Evolutionary conservation across 2,888 invertebrate species (phyloP).

Genomic region (Podabrus alpinus): DNA sequence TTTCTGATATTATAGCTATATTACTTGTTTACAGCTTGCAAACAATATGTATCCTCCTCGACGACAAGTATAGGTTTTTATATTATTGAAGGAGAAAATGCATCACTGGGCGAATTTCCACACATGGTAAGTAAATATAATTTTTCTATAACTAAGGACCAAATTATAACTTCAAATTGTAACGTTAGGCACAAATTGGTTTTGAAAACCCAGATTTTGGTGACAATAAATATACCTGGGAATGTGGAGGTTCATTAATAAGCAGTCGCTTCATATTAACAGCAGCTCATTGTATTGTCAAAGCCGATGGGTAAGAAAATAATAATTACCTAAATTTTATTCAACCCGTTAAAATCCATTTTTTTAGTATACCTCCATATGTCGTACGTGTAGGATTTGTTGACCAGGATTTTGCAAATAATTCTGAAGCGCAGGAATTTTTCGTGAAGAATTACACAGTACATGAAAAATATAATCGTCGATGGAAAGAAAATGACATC

Average conservation of each 20-base stretch:
- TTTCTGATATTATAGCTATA: no score
- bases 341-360: not conserved
- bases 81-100: not conserved
- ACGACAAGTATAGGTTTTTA: not conserved
- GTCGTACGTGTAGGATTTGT: constrained; percentile 46
- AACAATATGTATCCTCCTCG: not conserved
- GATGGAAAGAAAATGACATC: constrained; percentile 52
- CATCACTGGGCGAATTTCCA: not conserved
- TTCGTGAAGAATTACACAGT: constrained; percentile 44
- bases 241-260: constrained; percentile 63
- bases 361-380: constrained; percentile 15
- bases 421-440: constrained; percentile 41
- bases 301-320: constrained; percentile 11
- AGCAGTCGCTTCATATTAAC: constrained; percentile 60
- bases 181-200: not conserved
- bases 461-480: constrained; percentile 49
- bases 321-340: not conserved
- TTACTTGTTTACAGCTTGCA: not conserved
- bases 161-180: not conserved
- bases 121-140: not conserved
- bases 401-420: constrained; percentile 41
- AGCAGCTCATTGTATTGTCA: constrained; percentile 63
- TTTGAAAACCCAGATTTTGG: not conserved
- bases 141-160: not conserved
- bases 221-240: constrained; percentile 31